Conservation (phyloP, 2,113 vertebrate species). For the Mungos mungo region DNA sequence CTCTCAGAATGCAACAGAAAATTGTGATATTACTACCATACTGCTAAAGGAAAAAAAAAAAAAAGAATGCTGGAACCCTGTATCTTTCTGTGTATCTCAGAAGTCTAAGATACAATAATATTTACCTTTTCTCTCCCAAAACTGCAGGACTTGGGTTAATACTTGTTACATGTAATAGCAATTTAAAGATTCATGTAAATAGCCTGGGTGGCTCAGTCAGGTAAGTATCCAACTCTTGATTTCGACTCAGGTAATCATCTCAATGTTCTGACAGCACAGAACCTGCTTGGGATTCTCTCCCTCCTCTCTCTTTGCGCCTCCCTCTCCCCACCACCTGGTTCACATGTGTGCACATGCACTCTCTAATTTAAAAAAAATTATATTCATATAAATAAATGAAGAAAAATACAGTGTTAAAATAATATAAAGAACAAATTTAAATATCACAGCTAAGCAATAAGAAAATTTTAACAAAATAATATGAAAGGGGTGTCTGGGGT, state of each 20-base stretch:
- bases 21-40: not conserved
- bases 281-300: too few relatives aligned
- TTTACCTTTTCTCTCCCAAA: not conserved
- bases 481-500: not conserved
- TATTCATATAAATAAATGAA: not conserved
- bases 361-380: too few relatives aligned
- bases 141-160: not conserved
- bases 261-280: too few relatives aligned
- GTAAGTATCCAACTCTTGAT: too few relatives aligned
- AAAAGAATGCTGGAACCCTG: not conserved
- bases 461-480: not conserved
- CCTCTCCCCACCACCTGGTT: too few relatives aligned
- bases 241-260: too few relatives aligned
- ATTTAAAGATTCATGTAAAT: not conserved
- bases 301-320: too few relatives aligned
- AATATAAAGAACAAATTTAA: conserved; percentile 43
- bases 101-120: not conserved
- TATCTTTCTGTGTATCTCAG: not conserved
- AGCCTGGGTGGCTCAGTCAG: too few relatives aligned
- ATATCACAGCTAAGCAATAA: not conserved
- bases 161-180: not conserved
- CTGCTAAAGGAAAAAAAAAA: not conserved
- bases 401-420: conserved; percentile 22
- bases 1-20: conserved; percentile 38
- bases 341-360: too few relatives aligned